Percentiles rank a stretch among this genome's conserved stretches.
Evolutionary conservation across 2,888 invertebrate species (phyloP).

Genomic region (Lepidocyrtinus sp.): DNA sequence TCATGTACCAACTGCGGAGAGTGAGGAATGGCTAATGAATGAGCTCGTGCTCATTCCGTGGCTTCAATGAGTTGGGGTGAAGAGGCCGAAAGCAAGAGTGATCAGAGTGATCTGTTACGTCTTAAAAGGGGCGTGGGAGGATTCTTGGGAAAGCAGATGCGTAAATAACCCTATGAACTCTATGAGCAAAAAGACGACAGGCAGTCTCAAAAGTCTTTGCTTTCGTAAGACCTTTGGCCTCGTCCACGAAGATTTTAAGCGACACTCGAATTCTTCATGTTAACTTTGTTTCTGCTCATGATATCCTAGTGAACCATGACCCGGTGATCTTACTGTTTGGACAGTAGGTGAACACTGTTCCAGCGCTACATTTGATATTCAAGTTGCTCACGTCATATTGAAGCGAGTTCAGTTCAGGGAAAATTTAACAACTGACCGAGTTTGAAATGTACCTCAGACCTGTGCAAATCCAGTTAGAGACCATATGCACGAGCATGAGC

Average conservation of each 20-base stretch:
- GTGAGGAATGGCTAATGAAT: background rate
- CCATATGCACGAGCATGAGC: too few relatives aligned
- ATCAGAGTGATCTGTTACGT: background rate
- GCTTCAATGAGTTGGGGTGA: background rate
- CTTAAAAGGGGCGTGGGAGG: background rate
- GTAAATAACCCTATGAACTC: background rate
- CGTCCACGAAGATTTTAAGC: background rate
- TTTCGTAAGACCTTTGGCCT: background rate
- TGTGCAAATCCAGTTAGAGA: too few relatives aligned
- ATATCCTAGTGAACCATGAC: background rate
- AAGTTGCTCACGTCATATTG: background rate
- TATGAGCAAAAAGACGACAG: background rate
- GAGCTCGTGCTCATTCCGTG: background rate
- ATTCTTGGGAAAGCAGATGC: background rate
- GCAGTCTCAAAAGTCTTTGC: background rate
- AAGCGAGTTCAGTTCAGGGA: too few relatives aligned
- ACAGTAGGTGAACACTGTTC: background rate
- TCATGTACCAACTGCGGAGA: background rate
- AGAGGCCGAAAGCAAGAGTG: background rate
- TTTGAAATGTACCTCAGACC: too few relatives aligned
- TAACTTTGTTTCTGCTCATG: background rate
- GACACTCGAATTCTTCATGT: background rate
- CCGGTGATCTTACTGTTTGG: background rate
- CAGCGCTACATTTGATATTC: background rate
- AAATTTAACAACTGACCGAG: too few relatives aligned